Conservation (phyloP, 2,113 vertebrate species). For the Psittacara wagleri region DNA sequence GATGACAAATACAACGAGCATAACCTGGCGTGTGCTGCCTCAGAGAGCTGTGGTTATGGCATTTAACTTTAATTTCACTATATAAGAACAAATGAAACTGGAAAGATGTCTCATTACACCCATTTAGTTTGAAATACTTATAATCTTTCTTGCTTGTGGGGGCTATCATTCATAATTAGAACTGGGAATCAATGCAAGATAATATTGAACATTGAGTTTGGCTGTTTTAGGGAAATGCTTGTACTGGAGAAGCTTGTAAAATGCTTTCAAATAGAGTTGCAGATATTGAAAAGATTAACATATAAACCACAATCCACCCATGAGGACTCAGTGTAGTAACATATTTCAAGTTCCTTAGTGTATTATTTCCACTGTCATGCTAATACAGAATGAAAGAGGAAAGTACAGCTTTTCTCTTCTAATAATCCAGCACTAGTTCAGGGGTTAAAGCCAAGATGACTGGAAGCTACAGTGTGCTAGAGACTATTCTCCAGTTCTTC, state of each 20-base stretch:
- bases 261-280: neutral
- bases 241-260: neutral
- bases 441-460: slow-evolving; percentile 34
- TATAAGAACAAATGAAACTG: slow-evolving; percentile 30
- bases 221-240: neutral
- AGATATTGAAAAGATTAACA: neutral
- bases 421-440: neutral
- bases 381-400: neutral
- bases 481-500: slow-evolving; percentile 13
- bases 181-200: slow-evolving; percentile 8
- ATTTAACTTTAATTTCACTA: slow-evolving; percentile 7
- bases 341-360: neutral
- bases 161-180: slow-evolving; percentile 44
- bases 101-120: slow-evolving; percentile 38
- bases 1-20: neutral
- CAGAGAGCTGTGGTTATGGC: neutral
- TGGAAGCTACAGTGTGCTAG: slow-evolving; percentile 29
- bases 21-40: neutral
- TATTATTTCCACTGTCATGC: neutral
- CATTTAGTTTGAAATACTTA: slow-evolving; percentile 37
- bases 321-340: neutral
- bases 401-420: neutral
- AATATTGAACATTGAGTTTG: neutral
- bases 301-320: neutral
- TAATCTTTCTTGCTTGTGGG: slow-evolving; percentile 47